Evolutionary conservation across 2,797 vertebrate genomes (phyloP), one percentile per base, ranked within the genome.

Genomic region (Octomys mimax): DNA sequence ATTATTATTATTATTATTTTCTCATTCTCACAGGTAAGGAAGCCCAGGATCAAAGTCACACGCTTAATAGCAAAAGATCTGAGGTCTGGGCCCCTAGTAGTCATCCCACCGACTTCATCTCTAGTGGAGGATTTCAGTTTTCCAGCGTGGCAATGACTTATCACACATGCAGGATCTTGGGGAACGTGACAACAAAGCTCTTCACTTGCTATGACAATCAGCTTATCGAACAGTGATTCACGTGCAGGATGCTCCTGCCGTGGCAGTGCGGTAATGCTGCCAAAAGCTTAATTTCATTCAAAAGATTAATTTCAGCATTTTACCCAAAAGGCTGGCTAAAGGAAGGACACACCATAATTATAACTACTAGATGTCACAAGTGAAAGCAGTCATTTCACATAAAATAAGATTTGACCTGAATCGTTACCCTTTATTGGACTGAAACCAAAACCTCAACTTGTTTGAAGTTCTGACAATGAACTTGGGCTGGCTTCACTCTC

Each of bases 361-460:
- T 94, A 96, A 95, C 64, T 91, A 73, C 92, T 92, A 39, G 36
- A 89, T 79, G 68, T 68, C 91, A 95, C 62, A 81, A 96, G 75
- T 0, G 2, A 92, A 95, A 81, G 82, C 85, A 87, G 59, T 96
- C 62, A 89, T 96, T 96, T 95, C 93, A 87, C 82, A 88, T 86
- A 97, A 96, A 97, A 96, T 97, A 96, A 96, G 97, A 97, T 93
- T 92, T 96, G 84, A 97, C 95, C 92, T 86, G 87, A 82, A 89
- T 70, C 81, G 90, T 96, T 89, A 95, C 95, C 80, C 78, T 93
- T 91, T 75, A 28, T 82, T 92, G 92, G 89, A 95, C 42, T 61
- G 4, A 92, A 95, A 54, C 71, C 91, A 94, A 98, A 96, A 83
- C 95, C 96, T 95, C 94, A 96, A 75, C 59, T 89, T 97, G 91